Conservation (phyloP, 2,888 invertebrate genomes). For the Diaprepes abbreviatus region DNA sequence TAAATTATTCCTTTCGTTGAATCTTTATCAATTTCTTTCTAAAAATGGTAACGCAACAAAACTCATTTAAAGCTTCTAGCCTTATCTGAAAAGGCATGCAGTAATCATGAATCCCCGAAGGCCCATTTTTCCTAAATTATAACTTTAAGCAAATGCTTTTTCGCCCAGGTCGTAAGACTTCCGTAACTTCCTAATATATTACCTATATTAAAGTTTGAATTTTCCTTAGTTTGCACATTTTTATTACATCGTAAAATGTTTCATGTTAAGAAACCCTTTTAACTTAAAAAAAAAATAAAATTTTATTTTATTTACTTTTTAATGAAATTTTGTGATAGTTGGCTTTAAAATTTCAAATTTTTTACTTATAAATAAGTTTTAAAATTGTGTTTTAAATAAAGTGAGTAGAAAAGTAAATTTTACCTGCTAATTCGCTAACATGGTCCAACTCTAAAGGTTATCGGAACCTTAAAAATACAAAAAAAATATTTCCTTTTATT, state of each 20-base stretch:
- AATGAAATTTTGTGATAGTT: slow-evolving; percentile 16
- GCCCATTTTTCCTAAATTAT: slow-evolving; percentile 31
- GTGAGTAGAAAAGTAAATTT: no score
- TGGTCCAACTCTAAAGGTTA: no score
- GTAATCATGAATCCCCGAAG: slow-evolving; percentile 24
- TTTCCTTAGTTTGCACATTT: slow-evolving; percentile 33
- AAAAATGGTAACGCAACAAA: not conserved
- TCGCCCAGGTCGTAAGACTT: slow-evolving; percentile 30
- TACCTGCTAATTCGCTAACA: no score
- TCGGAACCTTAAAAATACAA: no score
- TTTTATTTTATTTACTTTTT: slow-evolving; percentile 26
- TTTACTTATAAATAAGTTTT: no score
- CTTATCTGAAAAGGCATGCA: slow-evolving; percentile 23
- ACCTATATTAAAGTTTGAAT: slow-evolving; percentile 35
- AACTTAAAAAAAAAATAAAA: slow-evolving; percentile 24
- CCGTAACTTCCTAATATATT: slow-evolving; percentile 28
- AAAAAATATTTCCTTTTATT: no score
- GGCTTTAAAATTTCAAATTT: not conserved
- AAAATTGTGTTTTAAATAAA: no score
- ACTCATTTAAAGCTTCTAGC: not conserved
- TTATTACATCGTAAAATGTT: slow-evolving; percentile 30
- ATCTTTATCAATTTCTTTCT: no score
- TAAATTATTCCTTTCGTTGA: no score
- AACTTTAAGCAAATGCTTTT: slow-evolving; percentile 28
- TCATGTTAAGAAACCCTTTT: slow-evolving; percentile 23